These are phyloP conservation scores for Plectrocnemia conspersa DNA, from an alignment of 1,140 invertebrate species.

Conservation along the genomic window DNA sequence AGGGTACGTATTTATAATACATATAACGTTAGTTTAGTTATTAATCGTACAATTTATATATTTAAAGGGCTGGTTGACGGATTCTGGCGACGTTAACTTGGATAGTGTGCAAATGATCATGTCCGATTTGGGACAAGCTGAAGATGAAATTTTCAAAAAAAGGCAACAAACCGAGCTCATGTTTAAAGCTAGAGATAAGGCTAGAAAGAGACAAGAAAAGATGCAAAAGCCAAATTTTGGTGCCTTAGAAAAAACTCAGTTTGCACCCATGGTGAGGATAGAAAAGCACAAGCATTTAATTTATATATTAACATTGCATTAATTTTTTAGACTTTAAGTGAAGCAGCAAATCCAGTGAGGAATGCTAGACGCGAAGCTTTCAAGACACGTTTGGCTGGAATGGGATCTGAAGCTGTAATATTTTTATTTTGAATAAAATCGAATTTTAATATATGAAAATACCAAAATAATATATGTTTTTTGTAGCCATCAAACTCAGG, in stretches of 20 bases:
- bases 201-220: conserved; percentile 53
- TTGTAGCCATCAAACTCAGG: neutral
- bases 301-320: neutral
- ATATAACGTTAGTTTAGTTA: neutral
- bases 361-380: conserved; percentile 69
- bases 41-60: conserved; percentile 15
- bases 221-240: conserved; percentile 63
- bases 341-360: conserved; percentile 47
- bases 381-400: conserved; percentile 59
- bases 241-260: conserved; percentile 61
- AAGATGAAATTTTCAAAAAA: conserved; percentile 97
- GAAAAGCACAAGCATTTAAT: conserved; percentile 7
- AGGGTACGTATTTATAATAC: conserved; percentile 58
- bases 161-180: conserved; percentile 80
- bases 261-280: conserved; percentile 62
- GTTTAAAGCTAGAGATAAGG: conserved; percentile 74
- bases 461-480: neutral
- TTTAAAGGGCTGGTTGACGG: conserved; percentile 84
- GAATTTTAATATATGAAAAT: neutral
- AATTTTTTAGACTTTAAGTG: conserved; percentile 48
- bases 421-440: neutral
- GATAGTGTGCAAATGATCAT: conserved; percentile 92
- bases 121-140: conserved; percentile 85
- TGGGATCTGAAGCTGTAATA: conserved; percentile 38
- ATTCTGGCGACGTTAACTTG: conserved; percentile 90